Base-by-base conservation (phyloP, 2,113 vertebrate genomes). In the Pachypanchax playfairii region DNA sequence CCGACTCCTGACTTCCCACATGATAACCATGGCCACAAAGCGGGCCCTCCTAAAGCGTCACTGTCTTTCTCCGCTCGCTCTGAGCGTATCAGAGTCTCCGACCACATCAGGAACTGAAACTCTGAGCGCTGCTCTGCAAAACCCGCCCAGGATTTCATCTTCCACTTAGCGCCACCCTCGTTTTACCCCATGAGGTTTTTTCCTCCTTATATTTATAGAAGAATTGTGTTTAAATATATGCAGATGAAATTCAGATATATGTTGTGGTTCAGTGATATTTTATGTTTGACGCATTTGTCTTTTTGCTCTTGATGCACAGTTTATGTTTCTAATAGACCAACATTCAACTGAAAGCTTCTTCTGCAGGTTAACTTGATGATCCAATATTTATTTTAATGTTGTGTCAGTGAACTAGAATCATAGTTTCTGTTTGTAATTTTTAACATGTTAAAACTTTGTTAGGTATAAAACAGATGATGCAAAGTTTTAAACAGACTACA, bases 1-100 rank as follows among this genome's bases (percentile, higher is more conserved):
- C 66, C 47, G 24, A 58, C 62, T 51, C 39, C 36, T 48, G 47
- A 53, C 52, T 61, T 65, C 62, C 60, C 60, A 65, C 60, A 35
- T 38, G 68, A 48, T 67, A 39, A 44, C 18, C 42, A 12, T 6
- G 22, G 18, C 48, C 62, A 29, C 47, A 25, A 24, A 28, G 26
- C 26, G 59, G 36, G 33, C 18, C 0, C 17, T 56, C 51, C 31
- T 26, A 5, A 15, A 6, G 33, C 60, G 55, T 60, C 67, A 44
- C 49, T 51, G 18, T 24, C 22, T 39, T 10, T 28, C 70, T 79
- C 49, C 43, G 1, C 35, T 26, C 4, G 11, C 2, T 24, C 50
- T 21, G 57, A 43, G 17, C 5, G n/a, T 4, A 2, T 14, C 38
- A 17, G 0, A 18, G 24, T 2, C 21, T 38, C n/a, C 35, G 3